Evolutionary conservation across 2,888 invertebrate species (phyloP).

Genomic region (Plagodis pulveraria): DNA sequence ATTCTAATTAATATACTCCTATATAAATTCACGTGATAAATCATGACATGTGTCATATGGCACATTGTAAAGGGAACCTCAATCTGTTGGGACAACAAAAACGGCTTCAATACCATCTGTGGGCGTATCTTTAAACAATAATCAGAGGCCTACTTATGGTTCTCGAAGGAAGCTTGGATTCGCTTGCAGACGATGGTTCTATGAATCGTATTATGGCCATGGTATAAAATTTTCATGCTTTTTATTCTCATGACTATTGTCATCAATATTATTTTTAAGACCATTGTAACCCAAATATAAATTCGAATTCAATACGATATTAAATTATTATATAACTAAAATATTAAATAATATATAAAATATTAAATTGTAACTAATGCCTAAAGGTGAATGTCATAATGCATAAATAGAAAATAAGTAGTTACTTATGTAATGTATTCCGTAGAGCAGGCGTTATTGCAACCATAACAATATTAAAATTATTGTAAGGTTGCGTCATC

Average conservation of each 20-base stretch:
- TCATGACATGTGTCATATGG: slow-evolving; percentile 45
- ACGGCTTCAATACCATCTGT: slow-evolving; percentile 45
- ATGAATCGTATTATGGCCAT: neutral
- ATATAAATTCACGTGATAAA: slow-evolving; percentile 53
- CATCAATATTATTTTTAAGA: neutral
- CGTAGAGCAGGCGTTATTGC: no score
- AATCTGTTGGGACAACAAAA: slow-evolving; percentile 52
- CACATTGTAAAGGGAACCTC: slow-evolving; percentile 48
- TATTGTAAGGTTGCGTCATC: no score
- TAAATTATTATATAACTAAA: no score
- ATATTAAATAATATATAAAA: no score
- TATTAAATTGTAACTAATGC: no score
- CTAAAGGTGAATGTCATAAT: no score
- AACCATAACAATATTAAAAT: no score
- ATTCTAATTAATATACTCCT: slow-evolving; percentile 54
- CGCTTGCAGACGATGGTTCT: neutral
- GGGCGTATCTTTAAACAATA: slow-evolving; percentile 48
- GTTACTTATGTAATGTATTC: no score
- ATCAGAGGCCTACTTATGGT: slow-evolving; percentile 37
- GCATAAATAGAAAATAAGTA: no score
- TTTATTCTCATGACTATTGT: no score
- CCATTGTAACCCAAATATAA: no score
- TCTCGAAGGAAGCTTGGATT: slow-evolving; percentile 14
- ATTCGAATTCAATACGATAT: no score
- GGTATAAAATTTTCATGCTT: neutral